Conservation (phyloP, 2,888 invertebrate genomes). For the Epinotia demarniana region DNA sequence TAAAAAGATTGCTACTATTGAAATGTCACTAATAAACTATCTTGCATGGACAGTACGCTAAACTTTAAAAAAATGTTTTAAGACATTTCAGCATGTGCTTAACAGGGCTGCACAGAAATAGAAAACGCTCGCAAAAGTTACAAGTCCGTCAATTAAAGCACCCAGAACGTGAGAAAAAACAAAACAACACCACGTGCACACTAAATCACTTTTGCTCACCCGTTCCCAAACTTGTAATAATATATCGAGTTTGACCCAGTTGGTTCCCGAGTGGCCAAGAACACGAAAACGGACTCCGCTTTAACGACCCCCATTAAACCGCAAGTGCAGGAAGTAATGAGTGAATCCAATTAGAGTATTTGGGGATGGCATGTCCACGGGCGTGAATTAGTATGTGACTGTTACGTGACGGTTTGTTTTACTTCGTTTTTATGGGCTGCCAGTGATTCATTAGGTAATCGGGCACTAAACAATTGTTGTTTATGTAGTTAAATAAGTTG, state of each 20-base stretch:
- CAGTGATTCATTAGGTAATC: neutral
- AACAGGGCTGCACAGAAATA: neutral
- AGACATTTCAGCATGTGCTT: neutral
- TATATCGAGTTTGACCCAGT: slow-evolving; percentile 51
- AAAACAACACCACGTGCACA: slow-evolving; percentile 27
- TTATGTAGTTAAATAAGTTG: neutral
- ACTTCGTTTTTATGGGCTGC: neutral
- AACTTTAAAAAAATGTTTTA: no score
- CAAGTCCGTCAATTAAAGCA: slow-evolving; percentile 7
- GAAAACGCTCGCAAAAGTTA: neutral
- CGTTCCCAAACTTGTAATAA: slow-evolving; percentile 26
- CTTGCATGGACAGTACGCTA: no score
- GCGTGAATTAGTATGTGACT: slow-evolving; percentile 4
- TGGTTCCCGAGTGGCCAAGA: slow-evolving; percentile 47
- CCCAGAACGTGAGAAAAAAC: slow-evolving; percentile 18
- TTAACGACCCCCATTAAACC: slow-evolving; percentile 17
- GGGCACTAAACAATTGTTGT: slow-evolving; percentile 1
- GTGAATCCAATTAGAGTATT: slow-evolving; percentile 23
- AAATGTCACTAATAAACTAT: no score
- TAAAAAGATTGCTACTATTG: no score
- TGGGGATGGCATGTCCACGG: slow-evolving; percentile 2
- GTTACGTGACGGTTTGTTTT: neutral
- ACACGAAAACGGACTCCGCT: slow-evolving; percentile 10
- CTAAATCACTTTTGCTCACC: slow-evolving; percentile 27
- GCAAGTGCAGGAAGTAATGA: slow-evolving; percentile 24